These are phyloP conservation scores for Gorsachius magnificus DNA, from an alignment of 2,797 vertebrate species.

Conservation along the genomic window DNA sequence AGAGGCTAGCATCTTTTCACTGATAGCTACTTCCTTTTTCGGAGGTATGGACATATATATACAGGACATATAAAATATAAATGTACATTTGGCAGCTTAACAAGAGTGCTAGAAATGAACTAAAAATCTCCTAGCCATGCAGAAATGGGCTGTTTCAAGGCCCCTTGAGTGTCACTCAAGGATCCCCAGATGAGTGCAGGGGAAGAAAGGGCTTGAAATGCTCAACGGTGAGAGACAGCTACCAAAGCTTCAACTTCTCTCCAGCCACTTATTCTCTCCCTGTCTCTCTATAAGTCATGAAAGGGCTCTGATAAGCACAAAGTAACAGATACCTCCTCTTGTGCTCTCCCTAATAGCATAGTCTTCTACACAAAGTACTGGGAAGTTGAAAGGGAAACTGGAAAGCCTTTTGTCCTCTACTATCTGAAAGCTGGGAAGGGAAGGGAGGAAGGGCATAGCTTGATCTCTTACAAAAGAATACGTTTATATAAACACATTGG, in stretches of 20 bases:
- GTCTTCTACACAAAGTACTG: background rate
- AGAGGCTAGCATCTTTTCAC: background rate
- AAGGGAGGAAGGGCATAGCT: background rate
- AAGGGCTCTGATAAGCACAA: background rate
- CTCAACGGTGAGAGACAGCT: background rate
- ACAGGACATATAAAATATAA: background rate
- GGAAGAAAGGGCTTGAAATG: background rate
- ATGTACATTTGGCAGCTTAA: background rate
- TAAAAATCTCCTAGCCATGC: background rate
- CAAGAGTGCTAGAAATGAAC: background rate
- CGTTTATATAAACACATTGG: background rate
- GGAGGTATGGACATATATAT: background rate
- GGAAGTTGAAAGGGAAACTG: background rate
- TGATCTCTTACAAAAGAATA: background rate
- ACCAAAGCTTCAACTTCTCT: background rate
- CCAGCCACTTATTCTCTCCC: background rate
- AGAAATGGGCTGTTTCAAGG: background rate
- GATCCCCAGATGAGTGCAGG: background rate
- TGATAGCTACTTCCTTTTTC: background rate
- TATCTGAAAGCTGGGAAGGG: background rate
- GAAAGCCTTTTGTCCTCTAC: background rate
- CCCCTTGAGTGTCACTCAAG: background rate
- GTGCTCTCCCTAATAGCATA: accelerated
- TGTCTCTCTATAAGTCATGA: background rate
- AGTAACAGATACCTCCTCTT: background rate